phyloP scores from a whole-genome alignment of 2,113 vertebrate species.

The Entelurus aequoreus region DNA sequence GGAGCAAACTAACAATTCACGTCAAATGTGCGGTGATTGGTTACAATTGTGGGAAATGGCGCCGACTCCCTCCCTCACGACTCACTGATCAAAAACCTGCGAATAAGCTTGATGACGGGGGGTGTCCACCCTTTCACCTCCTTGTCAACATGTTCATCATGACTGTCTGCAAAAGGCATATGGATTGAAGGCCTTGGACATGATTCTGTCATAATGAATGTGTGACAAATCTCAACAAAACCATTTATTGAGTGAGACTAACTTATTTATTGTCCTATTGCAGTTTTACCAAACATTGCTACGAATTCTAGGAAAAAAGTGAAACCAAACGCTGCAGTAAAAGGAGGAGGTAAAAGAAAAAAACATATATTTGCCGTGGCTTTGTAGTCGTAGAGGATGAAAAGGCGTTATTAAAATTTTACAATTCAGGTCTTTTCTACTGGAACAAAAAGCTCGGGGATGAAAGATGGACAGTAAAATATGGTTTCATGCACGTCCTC shows the following conservation, averaged over 20 bases:
- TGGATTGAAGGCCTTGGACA: too few relatives aligned
- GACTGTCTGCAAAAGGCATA: too few relatives aligned
- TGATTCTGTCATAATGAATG: too few relatives aligned
- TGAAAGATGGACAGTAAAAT: conserved; percentile 47
- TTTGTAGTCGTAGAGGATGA: conserved; percentile 20
- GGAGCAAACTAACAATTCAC: too few relatives aligned
- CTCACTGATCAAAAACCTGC: too few relatives aligned
- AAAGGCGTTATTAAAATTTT: conserved; percentile 46
- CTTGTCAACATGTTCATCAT: too few relatives aligned
- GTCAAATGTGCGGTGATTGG: too few relatives aligned
- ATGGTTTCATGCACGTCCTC: conserved; percentile 4
- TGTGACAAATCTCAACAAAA: neutral
- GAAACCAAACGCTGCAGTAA: neutral
- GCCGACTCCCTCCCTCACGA: too few relatives aligned
- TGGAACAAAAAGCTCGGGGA: conserved; percentile 45
- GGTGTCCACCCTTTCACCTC: too few relatives aligned
- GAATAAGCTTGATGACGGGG: too few relatives aligned
- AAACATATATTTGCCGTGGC: conserved; percentile 23
- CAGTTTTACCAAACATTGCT: conserved; percentile 4
- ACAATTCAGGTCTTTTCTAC: conserved; percentile 41
- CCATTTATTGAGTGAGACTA: conserved; percentile 10
- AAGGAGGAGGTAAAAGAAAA: conserved; percentile 5
- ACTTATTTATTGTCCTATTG: conserved; percentile 5
- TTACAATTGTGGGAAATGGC: too few relatives aligned
- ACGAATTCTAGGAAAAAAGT: neutral